Evolutionary conservation across 2,888 invertebrate genomes (phyloP).

Genomic region (Platerodrilus igneus): DNA sequence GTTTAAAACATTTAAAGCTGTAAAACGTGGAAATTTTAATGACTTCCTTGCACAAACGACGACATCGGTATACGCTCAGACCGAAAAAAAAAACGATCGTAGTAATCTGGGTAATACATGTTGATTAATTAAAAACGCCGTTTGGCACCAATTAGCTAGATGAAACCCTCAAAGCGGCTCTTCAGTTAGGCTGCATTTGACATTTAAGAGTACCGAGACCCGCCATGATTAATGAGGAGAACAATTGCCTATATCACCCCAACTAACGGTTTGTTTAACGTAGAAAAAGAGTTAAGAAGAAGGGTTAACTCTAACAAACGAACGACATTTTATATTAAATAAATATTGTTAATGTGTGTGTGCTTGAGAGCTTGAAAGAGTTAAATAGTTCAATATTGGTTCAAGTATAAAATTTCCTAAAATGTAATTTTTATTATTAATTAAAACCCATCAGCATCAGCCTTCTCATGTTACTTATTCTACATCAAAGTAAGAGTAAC

Average conservation of each 20-base stretch:
- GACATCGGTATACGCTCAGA: background rate
- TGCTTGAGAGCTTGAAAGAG: constrained; percentile 22
- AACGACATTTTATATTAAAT: constrained; percentile 44
- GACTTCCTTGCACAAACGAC: too few relatives aligned
- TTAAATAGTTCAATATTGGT: constrained; percentile 17
- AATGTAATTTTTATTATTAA: constrained; percentile 22
- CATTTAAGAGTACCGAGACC: constrained; percentile 47
- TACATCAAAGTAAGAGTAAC: constrained; percentile 2
- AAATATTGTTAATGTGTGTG: constrained; percentile 35
- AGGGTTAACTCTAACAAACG: constrained; percentile 39
- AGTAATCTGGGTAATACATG: constrained; percentile 41
- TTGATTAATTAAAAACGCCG: constrained; percentile 49
- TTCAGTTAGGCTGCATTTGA: constrained; percentile 48
- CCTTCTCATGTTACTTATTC: constrained; percentile 9
- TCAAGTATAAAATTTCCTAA: constrained; percentile 13
- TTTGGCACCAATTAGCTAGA: constrained; percentile 49
- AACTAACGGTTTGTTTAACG: constrained; percentile 29
- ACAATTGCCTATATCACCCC: constrained; percentile 46
- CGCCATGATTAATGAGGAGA: constrained; percentile 48
- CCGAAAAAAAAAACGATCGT: too few relatives aligned
- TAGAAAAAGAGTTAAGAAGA: constrained; percentile 39
- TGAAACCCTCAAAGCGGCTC: constrained; percentile 48
- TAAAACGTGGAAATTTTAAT: too few relatives aligned
- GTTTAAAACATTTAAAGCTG: too few relatives aligned
- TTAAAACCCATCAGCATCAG: constrained; percentile 14